phyloP scores from a whole-genome alignment of 1,140 invertebrate genomes.

The Drosophila kikkawai region DNA sequence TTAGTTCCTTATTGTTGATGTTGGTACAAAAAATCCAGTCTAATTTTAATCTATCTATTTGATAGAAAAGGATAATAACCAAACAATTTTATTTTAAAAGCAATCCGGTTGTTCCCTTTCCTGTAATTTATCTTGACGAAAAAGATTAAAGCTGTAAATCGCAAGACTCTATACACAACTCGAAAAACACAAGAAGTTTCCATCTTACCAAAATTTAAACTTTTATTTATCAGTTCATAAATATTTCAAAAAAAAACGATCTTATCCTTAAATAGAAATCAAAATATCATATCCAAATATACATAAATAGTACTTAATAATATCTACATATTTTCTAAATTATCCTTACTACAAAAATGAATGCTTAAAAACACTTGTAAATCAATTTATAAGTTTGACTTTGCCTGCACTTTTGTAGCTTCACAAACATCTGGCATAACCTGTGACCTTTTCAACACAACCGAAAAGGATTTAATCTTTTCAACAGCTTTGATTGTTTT shows the following conservation, averaged over 20 bases:
- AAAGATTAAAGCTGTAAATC: too few species aligned
- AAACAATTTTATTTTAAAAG: too few species aligned
- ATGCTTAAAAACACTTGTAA: background rate
- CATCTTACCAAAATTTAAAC: background rate
- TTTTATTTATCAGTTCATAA: background rate
- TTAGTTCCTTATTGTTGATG: fast-evolving
- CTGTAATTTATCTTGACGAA: background rate
- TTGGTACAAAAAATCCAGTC: background rate
- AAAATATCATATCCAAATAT: background rate
- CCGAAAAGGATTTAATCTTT: constrained; percentile 20
- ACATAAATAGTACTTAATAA: background rate
- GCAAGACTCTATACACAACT: too few species aligned
- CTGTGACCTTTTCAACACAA: constrained; percentile 9
- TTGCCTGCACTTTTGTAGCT: background rate
- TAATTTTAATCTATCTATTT: too few species aligned
- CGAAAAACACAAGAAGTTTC: background rate
- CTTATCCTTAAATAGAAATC: background rate
- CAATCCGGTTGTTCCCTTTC: background rate
- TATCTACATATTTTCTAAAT: background rate
- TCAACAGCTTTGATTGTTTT: constrained; percentile 20
- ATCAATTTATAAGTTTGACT: background rate
- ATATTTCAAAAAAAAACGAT: background rate
- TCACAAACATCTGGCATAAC: constrained; percentile 7
- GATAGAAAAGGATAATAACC: too few species aligned
- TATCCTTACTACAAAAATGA: background rate